A percentile compares a stretch with the other conserved stretches of the same genome.
phyloP scores from a whole-genome alignment of 2,888 invertebrate species.

The Julus scanicus region DNA sequence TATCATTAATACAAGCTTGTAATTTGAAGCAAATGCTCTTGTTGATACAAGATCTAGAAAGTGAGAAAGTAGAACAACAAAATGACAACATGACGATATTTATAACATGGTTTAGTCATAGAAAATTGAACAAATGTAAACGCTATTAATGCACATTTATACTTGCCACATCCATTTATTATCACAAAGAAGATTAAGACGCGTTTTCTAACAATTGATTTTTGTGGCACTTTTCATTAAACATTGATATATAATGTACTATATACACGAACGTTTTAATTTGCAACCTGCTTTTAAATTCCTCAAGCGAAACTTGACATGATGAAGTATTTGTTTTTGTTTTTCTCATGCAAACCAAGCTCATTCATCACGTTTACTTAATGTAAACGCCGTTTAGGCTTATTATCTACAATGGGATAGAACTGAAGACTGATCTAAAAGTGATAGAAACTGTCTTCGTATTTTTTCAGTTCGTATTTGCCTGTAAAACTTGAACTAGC shows the following conservation, averaged over 20 bases:
- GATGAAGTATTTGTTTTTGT: not conserved
- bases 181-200: not conserved
- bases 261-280: not conserved
- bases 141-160: not conserved
- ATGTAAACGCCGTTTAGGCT: not conserved
- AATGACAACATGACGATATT: no score
- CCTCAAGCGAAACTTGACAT: not conserved
- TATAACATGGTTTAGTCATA: no score
- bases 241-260: not conserved
- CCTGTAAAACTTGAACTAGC: no score
- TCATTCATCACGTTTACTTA: not conserved
- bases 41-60: no score
- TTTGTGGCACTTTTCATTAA: constrained; percentile 38
- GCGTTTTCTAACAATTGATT: not conserved
- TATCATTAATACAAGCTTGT: no score
- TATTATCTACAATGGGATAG: not conserved
- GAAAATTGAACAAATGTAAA: no score
- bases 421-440: not conserved
- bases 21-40: no score
- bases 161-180: not conserved
- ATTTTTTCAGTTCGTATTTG: no score
- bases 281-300: not conserved
- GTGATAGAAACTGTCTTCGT: no score
- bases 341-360: not conserved
- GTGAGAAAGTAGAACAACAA: no score